Evolutionary conservation across 2,888 invertebrate species (phyloP).

Genomic region (Sesia apiformis): DNA sequence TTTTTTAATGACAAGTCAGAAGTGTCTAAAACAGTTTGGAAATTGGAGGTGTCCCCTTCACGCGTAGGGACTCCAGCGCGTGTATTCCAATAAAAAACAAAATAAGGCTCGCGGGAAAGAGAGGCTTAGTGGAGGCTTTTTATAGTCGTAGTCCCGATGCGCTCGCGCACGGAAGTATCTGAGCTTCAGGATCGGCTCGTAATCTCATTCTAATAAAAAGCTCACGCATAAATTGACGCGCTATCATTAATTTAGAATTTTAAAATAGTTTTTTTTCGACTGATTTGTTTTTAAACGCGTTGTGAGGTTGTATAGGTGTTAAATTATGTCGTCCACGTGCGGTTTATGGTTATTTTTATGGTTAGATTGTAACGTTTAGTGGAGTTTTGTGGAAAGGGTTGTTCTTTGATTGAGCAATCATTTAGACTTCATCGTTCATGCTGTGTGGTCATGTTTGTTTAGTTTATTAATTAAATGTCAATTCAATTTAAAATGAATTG

Average conservation of each 20-base stretch:
- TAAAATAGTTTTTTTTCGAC: slow-evolving; percentile 46
- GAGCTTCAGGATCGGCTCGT: slow-evolving; percentile 64
- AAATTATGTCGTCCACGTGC: slow-evolving; percentile 64
- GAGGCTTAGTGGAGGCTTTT: slow-evolving; percentile 64
- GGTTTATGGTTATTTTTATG: slow-evolving; percentile 62
- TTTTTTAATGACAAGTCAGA: slow-evolving; percentile 47
- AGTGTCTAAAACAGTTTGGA: slow-evolving; percentile 36
- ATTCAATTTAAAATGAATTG: slow-evolving; percentile 32
- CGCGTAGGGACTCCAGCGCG: slow-evolving; percentile 46
- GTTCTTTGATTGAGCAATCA: slow-evolving; percentile 56
- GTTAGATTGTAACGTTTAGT: slow-evolving; percentile 58
- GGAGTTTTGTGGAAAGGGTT: slow-evolving; percentile 59
- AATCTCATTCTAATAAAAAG: slow-evolving; percentile 72
- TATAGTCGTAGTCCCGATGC: slow-evolving; percentile 69
- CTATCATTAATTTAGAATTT: slow-evolving; percentile 47
- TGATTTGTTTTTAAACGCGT: slow-evolving; percentile 26
- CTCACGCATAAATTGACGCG: slow-evolving; percentile 67
- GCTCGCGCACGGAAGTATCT: slow-evolving; percentile 69
- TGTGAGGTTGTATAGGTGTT: slow-evolving; percentile 51
- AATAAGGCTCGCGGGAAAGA: slow-evolving; percentile 66
- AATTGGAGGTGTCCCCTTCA: slow-evolving; percentile 45
- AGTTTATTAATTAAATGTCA: slow-evolving; percentile 13
- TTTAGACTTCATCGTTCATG: slow-evolving; percentile 46
- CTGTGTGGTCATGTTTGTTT: slow-evolving; percentile 62
- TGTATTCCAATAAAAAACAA: slow-evolving; percentile 57